Conservation (phyloP, 2,888 invertebrate species). For the Xanthorhoe spadicearia region DNA sequence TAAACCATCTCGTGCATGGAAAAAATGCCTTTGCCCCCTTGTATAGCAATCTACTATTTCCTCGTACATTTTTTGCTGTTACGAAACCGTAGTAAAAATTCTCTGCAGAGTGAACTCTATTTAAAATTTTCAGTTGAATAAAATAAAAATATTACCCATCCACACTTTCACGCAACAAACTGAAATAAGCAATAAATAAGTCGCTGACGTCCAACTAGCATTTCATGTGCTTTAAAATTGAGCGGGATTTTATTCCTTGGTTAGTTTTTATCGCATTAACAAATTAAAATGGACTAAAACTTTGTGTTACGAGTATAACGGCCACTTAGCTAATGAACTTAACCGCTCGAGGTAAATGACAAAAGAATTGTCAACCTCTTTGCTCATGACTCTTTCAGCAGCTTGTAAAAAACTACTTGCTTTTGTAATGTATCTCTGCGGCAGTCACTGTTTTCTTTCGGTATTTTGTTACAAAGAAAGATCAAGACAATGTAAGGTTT, state of each 20-base stretch:
- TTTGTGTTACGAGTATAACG: conserved; percentile 27
- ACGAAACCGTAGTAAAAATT: not conserved
- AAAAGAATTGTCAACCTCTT: conserved; percentile 23
- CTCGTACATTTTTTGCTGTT: conserved; percentile 3
- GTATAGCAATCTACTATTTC: too few species aligned
- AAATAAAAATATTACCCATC: too few species aligned
- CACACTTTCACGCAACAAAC: too few species aligned
- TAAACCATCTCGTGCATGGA: too few species aligned
- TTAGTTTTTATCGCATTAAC: conserved; percentile 23
- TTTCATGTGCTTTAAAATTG: not conserved
- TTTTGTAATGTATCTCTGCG: conserved; percentile 10
- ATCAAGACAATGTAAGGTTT: not conserved
- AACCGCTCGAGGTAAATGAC: conserved; percentile 29
- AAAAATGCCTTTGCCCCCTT: too few species aligned
- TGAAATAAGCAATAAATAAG: not conserved
- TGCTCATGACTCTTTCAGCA: conserved; percentile 9
- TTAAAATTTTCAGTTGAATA: too few species aligned
- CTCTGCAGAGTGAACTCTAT: too few species aligned
- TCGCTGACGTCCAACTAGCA: not conserved
- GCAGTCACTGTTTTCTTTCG: not conserved
- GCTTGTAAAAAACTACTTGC: conserved; percentile 12
- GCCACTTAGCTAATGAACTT: conserved; percentile 42
- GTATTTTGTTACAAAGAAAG: not conserved
- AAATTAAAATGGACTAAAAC: conserved; percentile 34
- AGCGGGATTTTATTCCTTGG: conserved; percentile 4